Evolutionary conservation across 1,140 invertebrate genomes (phyloP).

Genomic region (Doryteuthis pealeii): DNA sequence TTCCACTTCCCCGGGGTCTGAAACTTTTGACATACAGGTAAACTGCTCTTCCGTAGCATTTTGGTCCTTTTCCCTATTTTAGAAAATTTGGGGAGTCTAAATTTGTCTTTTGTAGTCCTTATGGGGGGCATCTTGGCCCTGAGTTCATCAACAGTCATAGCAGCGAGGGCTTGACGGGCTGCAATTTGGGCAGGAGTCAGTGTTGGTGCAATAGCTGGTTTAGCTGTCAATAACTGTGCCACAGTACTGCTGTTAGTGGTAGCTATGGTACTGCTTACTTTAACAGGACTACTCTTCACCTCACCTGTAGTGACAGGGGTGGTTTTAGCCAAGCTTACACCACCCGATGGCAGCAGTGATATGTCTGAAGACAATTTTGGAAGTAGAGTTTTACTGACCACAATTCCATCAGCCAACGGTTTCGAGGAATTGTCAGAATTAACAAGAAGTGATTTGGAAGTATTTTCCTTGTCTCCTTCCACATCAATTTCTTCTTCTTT

Average conservation of each 20-base stretch:
- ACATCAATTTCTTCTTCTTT: conserved; percentile 9
- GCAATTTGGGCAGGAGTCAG: conserved; percentile 36
- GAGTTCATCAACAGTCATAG: conserved; percentile 48
- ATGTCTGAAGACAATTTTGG: neutral
- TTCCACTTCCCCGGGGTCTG: conserved; percentile 40
- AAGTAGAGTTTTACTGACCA: neutral
- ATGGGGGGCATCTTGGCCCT: conserved; percentile 47
- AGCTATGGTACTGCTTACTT: neutral
- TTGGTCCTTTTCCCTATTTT: conserved; percentile 30
- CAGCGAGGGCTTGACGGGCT: conserved; percentile 43
- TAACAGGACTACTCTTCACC: neutral
- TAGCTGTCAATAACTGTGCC: conserved; percentile 35
- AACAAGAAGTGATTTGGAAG: neutral
- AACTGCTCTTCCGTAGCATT: conserved; percentile 40
- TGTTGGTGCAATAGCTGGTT: conserved; percentile 26
- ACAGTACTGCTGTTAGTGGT: conserved; percentile 23
- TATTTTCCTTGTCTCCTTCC: conserved; percentile 10
- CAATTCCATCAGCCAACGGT: neutral
- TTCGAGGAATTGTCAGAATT: conserved; percentile 4
- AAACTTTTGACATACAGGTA: conserved; percentile 55
- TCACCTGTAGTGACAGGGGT: neutral
- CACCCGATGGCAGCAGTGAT: neutral
- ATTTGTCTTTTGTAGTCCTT: conserved; percentile 42
- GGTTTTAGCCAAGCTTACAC: neutral
- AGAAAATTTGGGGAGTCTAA: conserved; percentile 41